Conservation (phyloP, 2,113 vertebrate genomes). For the Neotragus pygmaeus region DNA sequence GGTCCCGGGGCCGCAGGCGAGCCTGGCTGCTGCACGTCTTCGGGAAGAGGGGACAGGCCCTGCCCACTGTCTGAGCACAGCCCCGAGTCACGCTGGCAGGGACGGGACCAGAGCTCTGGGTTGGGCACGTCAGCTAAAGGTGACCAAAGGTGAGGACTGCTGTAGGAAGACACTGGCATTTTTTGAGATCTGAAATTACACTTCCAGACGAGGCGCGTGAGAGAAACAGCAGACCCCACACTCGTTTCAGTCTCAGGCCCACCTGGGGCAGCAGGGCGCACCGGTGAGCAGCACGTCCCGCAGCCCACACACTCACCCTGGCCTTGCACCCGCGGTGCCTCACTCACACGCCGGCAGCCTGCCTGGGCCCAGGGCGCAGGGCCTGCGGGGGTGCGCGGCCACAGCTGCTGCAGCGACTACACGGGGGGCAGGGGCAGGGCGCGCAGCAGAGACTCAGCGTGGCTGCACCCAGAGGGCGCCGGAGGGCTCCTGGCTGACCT, state of each 20-base stretch:
- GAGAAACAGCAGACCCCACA: not conserved
- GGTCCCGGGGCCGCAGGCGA: not conserved
- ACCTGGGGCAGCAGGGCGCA: too few species aligned
- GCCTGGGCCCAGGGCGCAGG: too few species aligned
- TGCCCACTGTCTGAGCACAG: not conserved
- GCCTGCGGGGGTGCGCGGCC: accelerated
- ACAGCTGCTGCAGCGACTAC: accelerated
- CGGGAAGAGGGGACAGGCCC: accelerated
- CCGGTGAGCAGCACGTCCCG: accelerated
- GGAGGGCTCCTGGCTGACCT: accelerated
- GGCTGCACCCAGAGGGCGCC: not conserved
- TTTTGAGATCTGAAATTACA: not conserved
- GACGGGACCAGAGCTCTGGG: not conserved
- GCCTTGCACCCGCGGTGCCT: too few species aligned
- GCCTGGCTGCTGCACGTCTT: not conserved
- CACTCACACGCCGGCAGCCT: too few species aligned
- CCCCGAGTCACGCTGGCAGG: not conserved
- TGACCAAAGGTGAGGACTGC: not conserved
- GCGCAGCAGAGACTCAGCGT: accelerated
- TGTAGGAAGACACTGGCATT: accelerated
- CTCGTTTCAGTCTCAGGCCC: not conserved
- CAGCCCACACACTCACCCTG: not conserved
- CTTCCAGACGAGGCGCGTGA: too few species aligned
- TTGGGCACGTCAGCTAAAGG: not conserved
- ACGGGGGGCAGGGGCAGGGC: accelerated